Evolutionary conservation across 2,888 invertebrate species (phyloP).

Genomic region (Boloria euphrosyne): DNA sequence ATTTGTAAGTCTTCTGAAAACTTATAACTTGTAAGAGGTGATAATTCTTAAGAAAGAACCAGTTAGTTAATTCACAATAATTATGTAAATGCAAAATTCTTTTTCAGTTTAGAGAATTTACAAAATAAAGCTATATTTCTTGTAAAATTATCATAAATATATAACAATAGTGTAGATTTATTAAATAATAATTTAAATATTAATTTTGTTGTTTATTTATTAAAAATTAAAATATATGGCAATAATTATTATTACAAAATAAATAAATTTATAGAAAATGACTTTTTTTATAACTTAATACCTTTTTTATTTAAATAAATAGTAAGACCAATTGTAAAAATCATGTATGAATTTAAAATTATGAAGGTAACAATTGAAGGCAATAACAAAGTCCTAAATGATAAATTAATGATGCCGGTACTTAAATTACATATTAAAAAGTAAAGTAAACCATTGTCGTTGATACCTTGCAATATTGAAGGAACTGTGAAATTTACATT

Average conservation of each 20-base stretch:
- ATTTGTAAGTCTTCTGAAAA: no score
- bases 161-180: no score
- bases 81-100: no score
- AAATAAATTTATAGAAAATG: constrained; percentile 33
- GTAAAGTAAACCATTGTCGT: constrained; percentile 91
- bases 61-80: no score
- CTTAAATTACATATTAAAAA: constrained; percentile 92
- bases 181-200: no score
- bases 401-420: constrained; percentile 92
- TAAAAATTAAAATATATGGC: neutral
- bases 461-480: constrained; percentile 86
- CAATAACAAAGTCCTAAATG: constrained; percentile 83
- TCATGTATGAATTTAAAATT: constrained; percentile 83
- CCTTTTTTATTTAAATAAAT: constrained; percentile 66
- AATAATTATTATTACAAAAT: neutral
- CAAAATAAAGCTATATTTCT: no score
- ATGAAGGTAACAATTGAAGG: constrained; percentile 64
- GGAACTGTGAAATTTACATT: constrained; percentile 62
- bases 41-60: no score
- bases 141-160: no score
- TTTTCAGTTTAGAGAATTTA: no score
- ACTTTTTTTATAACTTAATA: constrained; percentile 61
- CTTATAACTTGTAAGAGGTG: no score
- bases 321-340: constrained; percentile 55
- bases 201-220: neutral